These are phyloP conservation scores for Pseudococcus viburni DNA, from an alignment of 2,888 invertebrate species.

Conservation along the genomic window DNA sequence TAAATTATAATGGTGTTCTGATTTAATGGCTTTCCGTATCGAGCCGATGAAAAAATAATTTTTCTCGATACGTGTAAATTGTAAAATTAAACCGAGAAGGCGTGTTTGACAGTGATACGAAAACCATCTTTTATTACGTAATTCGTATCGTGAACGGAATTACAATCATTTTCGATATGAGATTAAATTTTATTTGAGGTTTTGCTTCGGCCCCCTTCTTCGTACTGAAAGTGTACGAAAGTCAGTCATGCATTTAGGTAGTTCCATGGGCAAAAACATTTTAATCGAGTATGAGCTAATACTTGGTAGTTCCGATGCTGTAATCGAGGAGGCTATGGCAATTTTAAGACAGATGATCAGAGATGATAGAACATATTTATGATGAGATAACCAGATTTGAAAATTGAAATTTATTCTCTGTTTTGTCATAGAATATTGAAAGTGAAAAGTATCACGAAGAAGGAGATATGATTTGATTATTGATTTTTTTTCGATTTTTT, in stretches of 20 bases:
- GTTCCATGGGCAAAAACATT: background rate
- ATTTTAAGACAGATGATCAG: too few species aligned
- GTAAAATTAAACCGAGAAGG: background rate
- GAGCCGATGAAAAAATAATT: background rate
- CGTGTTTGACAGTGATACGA: background rate
- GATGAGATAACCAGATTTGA: too few species aligned
- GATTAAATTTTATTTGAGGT: background rate
- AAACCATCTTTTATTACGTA: conserved; percentile 10
- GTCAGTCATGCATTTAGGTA: background rate
- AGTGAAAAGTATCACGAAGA: too few species aligned
- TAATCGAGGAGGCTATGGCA: too few species aligned
- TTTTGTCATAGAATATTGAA: too few species aligned
- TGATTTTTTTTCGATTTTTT: too few species aligned
- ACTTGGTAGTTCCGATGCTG: too few species aligned
- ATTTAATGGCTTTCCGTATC: background rate
- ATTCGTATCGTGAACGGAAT: background rate
- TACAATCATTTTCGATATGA: background rate
- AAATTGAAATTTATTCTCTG: too few species aligned
- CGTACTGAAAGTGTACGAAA: background rate
- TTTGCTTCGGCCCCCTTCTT: background rate
- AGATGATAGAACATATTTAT: too few species aligned
- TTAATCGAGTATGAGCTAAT: background rate
- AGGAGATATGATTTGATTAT: too few species aligned
- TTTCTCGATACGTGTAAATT: background rate
- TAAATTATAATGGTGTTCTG: background rate